Percentiles rank a stretch among this genome's conserved stretches.
These are phyloP conservation scores for Hucho hucho DNA, from an alignment of 2,113 vertebrate species.

Conservation along the genomic window DNA sequence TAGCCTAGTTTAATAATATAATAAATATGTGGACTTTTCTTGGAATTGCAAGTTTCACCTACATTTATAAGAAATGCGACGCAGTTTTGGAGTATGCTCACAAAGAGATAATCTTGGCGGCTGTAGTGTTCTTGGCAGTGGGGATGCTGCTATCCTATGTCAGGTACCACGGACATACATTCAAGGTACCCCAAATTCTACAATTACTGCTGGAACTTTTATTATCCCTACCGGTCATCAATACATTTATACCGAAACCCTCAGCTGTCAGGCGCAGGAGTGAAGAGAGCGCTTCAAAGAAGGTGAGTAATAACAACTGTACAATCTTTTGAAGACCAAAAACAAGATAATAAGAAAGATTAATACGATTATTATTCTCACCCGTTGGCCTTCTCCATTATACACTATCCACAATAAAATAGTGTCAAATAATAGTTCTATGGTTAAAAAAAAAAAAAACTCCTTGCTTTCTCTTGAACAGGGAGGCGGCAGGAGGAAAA, in stretches of 20 bases:
- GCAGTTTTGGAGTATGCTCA: slow-evolving; percentile 72
- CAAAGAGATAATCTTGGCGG: slow-evolving; percentile 76
- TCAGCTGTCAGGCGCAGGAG: slow-evolving; percentile 36
- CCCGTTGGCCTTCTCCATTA: no score
- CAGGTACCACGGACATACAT: slow-evolving; percentile 47
- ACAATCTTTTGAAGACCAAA: no score
- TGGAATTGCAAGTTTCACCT: slow-evolving; percentile 93
- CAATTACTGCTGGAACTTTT: slow-evolving; percentile 67
- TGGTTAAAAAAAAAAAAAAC: no score
- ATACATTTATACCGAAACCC: slow-evolving; percentile 74
- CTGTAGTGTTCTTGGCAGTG: slow-evolving; percentile 71
- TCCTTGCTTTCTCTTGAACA: slow-evolving; percentile 45
- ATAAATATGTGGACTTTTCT: slow-evolving; percentile 92
- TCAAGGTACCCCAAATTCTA: slow-evolving; percentile 53
- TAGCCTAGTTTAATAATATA: not conserved
- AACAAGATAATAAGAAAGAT: not conserved
- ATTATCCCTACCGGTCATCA: slow-evolving; percentile 75
- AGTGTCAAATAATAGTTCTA: no score
- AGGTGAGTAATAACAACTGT: slow-evolving; percentile 67
- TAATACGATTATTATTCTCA: no score
- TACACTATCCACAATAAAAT: no score
- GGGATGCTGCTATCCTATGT: slow-evolving; percentile 80
- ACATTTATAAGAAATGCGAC: slow-evolving; percentile 91
- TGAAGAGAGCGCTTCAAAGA: slow-evolving; percentile 49
- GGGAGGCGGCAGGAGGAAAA: slow-evolving; percentile 57